Percentiles rank a stretch among this genome's conserved stretches.
phyloP scores from a whole-genome alignment of 2,888 invertebrate species.

The Nasonia oneida region DNA sequence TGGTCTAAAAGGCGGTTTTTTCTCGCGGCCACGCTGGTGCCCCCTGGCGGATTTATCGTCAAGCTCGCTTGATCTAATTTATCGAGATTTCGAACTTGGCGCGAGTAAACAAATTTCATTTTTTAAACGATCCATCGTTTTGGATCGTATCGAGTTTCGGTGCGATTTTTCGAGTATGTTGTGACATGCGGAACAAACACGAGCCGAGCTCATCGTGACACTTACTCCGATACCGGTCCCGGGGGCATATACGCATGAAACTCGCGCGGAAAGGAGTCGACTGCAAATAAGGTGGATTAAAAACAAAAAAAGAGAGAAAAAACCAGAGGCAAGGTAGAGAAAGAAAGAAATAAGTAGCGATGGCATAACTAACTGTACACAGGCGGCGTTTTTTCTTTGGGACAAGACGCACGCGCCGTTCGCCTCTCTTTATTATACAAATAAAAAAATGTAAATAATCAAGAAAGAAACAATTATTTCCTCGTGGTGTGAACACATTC shows the following conservation, averaged over 20 bases:
- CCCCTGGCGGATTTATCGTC: background rate
- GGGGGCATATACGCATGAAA: background rate
- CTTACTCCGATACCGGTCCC: constrained; percentile 18
- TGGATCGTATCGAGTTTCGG: background rate
- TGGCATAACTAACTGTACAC: constrained; percentile 61
- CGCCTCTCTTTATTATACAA: constrained; percentile 72
- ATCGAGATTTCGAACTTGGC: background rate
- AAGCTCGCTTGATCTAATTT: background rate
- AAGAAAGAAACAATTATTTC: constrained; percentile 59
- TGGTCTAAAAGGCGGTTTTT: constrained; percentile 36
- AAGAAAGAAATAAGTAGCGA: constrained; percentile 32
- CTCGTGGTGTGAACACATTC: constrained; percentile 49
- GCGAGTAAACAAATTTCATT: background rate
- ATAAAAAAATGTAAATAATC: constrained; percentile 63
- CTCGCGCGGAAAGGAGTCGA: constrained; percentile 1
- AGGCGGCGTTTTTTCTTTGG: constrained; percentile 66
- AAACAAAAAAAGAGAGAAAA: background rate
- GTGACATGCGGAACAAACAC: background rate
- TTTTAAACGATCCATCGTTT: background rate
- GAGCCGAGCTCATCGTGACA: background rate
- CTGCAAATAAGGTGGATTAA: constrained; percentile 22
- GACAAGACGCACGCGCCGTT: constrained; percentile 70
- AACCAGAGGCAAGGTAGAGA: constrained; percentile 1
- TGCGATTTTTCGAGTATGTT: background rate
- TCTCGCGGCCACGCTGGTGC: background rate